phyloP scores from a whole-genome alignment of 2,113 vertebrate genomes.

The Diglossa brunneiventris region DNA sequence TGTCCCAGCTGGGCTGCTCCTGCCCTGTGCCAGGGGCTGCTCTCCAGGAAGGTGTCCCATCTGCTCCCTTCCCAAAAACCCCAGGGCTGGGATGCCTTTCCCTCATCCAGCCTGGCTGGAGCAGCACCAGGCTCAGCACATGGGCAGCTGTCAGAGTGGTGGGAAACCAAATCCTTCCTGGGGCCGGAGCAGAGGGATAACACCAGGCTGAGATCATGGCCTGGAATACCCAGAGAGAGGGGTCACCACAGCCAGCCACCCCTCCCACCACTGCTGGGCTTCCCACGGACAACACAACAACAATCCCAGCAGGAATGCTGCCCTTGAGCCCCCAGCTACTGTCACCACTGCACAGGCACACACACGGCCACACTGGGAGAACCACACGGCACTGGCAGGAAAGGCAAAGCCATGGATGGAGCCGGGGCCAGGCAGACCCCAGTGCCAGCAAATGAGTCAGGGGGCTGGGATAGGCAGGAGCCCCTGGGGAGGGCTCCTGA shows the following conservation, averaged over 20 bases:
- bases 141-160: fast-evolving
- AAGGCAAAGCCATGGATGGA: background rate
- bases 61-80: background rate
- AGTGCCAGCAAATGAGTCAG: background rate
- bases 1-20: background rate
- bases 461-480: fast-evolving
- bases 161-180: background rate
- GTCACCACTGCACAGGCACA: background rate
- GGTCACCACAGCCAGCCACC: background rate
- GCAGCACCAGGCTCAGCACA: fast-evolving
- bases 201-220: background rate
- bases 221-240: background rate
- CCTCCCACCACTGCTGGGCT: fast-evolving
- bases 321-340: fast-evolving
- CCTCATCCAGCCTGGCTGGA: fast-evolving
- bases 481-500: background rate
- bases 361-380: fast-evolving
- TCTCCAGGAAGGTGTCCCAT: background rate
- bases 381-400: background rate
- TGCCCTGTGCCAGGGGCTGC: background rate
- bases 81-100: background rate
- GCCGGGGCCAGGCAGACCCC: background rate
- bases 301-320: background rate
- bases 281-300: background rate
- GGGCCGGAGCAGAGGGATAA: fast-evolving